phyloP scores from a whole-genome alignment of 2,888 invertebrate genomes.

The Pasiphila rectangulata region DNA sequence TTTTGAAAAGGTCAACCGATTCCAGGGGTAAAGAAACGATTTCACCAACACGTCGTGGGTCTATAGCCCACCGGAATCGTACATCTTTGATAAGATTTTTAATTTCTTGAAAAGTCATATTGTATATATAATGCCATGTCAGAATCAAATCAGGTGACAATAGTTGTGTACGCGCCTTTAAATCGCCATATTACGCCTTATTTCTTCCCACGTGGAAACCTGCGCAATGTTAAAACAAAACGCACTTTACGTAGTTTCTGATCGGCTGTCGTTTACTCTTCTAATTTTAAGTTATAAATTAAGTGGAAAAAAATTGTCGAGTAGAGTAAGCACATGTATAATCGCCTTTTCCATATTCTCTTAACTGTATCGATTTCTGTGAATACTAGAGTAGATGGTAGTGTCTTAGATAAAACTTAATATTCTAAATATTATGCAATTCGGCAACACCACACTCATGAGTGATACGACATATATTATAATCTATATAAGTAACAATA shows the following conservation, averaged over 20 bases:
- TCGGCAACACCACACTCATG: slow-evolving; percentile 75
- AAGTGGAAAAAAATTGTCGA: slow-evolving; percentile 40
- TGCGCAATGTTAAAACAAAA: slow-evolving; percentile 26
- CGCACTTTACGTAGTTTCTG: slow-evolving; percentile 38
- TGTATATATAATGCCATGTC: no score
- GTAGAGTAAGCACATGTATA: slow-evolving; percentile 64
- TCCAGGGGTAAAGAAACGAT: no score
- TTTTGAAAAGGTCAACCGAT: no score
- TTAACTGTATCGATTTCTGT: slow-evolving; percentile 73
- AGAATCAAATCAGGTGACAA: slow-evolving; percentile 2
- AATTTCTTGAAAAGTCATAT: no score
- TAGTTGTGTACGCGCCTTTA: slow-evolving; percentile 12
- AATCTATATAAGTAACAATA: slow-evolving; percentile 33
- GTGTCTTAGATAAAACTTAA: slow-evolving; percentile 76
- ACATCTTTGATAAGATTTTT: no score
- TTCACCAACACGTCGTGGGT: no score
- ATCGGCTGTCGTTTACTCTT: slow-evolving; percentile 57
- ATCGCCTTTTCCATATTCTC: slow-evolving; percentile 70
- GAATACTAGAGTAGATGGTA: slow-evolving; percentile 78
- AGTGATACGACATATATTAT: slow-evolving; percentile 66
- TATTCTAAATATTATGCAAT: slow-evolving; percentile 75
- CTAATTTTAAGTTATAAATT: slow-evolving; percentile 41
- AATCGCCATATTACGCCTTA: slow-evolving; percentile 19
- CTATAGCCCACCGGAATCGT: no score
- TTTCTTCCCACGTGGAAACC: background rate